A percentile compares a stretch with the other conserved stretches of the same genome.
These are phyloP conservation scores for Sminthurides aquaticus DNA, from an alignment of 2,888 invertebrate species.

Conservation along the genomic window DNA sequence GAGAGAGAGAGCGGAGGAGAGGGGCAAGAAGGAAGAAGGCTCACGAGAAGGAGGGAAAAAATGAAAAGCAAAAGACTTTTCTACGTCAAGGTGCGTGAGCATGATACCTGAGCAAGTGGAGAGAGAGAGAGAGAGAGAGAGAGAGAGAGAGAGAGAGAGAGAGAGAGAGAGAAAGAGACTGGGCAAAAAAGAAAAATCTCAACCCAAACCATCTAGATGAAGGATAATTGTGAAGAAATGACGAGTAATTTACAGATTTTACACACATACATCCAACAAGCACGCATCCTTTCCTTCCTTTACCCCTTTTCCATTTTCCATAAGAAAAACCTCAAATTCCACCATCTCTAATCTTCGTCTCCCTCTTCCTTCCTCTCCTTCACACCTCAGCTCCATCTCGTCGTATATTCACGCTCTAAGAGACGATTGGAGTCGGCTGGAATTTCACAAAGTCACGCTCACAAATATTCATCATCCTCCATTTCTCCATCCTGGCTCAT, in stretches of 20 bases:
- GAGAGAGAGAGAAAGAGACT: neutral
- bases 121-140: neutral
- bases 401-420: constrained; percentile 14
- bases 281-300: constrained; percentile 1
- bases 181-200: neutral
- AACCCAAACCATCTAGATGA: neutral
- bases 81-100: constrained; percentile 21
- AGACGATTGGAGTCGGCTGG: constrained; percentile 7
- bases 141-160: neutral
- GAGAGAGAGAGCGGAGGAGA: neutral
- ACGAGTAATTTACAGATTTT: constrained; percentile 10
- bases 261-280: constrained; percentile 1
- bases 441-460: constrained; percentile 10
- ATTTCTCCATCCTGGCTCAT: constrained; percentile 2
- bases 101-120: constrained; percentile 8
- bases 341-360: neutral
- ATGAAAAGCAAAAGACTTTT: neutral
- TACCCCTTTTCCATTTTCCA: constrained; percentile 2
- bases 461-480: constrained; percentile 3
- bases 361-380: neutral
- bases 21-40: constrained; percentile 5
- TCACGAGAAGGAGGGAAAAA: neutral
- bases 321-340: constrained; percentile 2
- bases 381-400: constrained; percentile 16
- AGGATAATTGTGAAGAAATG: constrained; percentile 9